Percentiles rank a stretch among this genome's conserved stretches.
phyloP scores from a whole-genome alignment of 2,113 vertebrate species.

The Lepisosteus osseus region DNA sequence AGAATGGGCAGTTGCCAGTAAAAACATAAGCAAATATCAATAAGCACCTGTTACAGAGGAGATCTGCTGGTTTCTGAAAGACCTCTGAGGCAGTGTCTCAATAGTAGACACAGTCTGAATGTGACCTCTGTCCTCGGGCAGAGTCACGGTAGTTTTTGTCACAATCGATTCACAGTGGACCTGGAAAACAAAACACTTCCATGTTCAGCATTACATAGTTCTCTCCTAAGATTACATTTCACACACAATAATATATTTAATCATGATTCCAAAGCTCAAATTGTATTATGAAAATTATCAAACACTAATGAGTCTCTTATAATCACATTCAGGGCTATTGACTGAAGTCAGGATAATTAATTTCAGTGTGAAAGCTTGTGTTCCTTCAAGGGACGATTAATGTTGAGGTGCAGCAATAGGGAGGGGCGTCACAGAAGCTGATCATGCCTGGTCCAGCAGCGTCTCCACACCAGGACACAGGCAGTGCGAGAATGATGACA shows the following conservation, averaged over 20 bases:
- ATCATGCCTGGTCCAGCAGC: slow-evolving; percentile 34
- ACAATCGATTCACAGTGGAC: slow-evolving; percentile 41
- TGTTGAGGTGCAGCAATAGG: neutral
- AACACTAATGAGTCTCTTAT: too few relatives aligned
- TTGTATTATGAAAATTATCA: too few relatives aligned
- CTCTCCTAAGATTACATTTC: neutral
- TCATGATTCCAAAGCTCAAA: too few relatives aligned
- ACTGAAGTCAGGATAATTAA: too few relatives aligned
- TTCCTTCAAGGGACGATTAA: slow-evolving; percentile 15
- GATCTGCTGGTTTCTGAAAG: slow-evolving; percentile 34
- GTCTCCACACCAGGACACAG: slow-evolving; percentile 52
- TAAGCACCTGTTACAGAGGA: slow-evolving; percentile 38
- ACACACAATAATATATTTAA: neutral
- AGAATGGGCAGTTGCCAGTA: too few relatives aligned
- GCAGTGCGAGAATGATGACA: slow-evolving; percentile 36
- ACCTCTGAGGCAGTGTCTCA: slow-evolving; percentile 42
- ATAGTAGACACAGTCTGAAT: slow-evolving; percentile 39
- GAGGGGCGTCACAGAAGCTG: neutral
- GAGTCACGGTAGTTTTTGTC: slow-evolving; percentile 41
- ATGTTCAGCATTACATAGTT: neutral
- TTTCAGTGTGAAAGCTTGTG: too few relatives aligned
- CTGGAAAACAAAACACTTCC: slow-evolving; percentile 40
- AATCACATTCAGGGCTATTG: too few relatives aligned
- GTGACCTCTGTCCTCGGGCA: slow-evolving; percentile 41
- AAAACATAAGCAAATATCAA: too few relatives aligned